These are phyloP conservation scores for Phalacrocorax carbo DNA, from an alignment of 2,113 vertebrate genomes.

Conservation along the genomic window DNA sequence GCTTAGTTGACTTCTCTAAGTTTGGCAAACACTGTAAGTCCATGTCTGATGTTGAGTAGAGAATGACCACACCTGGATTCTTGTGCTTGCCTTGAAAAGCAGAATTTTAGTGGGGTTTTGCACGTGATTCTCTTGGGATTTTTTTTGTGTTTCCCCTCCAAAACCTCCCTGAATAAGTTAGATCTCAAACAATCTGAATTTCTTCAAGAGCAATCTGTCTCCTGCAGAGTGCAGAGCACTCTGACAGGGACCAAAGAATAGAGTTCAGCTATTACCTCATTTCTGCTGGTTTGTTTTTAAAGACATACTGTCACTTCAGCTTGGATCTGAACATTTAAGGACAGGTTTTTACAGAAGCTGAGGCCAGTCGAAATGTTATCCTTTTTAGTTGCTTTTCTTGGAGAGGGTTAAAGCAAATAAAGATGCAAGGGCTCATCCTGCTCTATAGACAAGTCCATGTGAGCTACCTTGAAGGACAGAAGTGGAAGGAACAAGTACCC, in stretches of 20 bases:
- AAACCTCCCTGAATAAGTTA: neutral
- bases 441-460: neutral
- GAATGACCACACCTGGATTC: neutral
- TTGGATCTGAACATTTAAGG: neutral
- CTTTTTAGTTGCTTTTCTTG: neutral
- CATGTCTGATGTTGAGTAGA: neutral
- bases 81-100: neutral
- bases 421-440: neutral
- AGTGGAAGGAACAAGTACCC: neutral
- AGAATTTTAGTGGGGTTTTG: neutral
- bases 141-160: neutral
- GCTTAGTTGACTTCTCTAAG: neutral
- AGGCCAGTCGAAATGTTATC: neutral
- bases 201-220: neutral
- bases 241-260: neutral
- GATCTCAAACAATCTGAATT: neutral
- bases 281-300: neutral
- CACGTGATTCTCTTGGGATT: accelerated
- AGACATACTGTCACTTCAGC: neutral
- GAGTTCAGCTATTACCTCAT: neutral
- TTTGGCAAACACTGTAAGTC: neutral
- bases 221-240: neutral
- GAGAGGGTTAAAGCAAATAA: neutral
- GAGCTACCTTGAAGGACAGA: neutral
- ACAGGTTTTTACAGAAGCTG: neutral